These are phyloP conservation scores for Pangasius djambal DNA, from an alignment of 2,797 vertebrate species.

Conservation along the genomic window DNA sequence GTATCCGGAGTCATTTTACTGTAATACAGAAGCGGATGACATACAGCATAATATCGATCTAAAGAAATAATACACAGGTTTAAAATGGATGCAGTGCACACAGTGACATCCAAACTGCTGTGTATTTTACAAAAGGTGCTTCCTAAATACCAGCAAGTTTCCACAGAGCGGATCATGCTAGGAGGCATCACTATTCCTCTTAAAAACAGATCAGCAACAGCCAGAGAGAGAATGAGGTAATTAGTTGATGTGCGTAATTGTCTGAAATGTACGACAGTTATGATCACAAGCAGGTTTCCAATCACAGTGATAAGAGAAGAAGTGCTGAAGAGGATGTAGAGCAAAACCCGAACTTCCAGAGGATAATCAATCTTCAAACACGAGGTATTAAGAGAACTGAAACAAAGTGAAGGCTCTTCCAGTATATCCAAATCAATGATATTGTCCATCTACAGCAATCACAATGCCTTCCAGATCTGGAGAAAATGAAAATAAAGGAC, in stretches of 20 bases:
- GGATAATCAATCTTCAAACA: slow-evolving; percentile 57
- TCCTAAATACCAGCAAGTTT: slow-evolving; percentile 82
- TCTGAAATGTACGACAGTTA: slow-evolving; percentile 85
- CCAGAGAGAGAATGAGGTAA: slow-evolving; percentile 70
- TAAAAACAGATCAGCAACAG: slow-evolving; percentile 79
- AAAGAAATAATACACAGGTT: too few species aligned
- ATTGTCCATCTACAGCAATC: background rate
- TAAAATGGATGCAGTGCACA: slow-evolving; percentile 72
- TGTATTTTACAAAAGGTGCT: slow-evolving; percentile 82
- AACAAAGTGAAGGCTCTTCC: slow-evolving; percentile 47
- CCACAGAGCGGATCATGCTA: slow-evolving; percentile 80
- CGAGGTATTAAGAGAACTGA: slow-evolving; percentile 64
- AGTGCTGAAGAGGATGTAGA: slow-evolving; percentile 45
- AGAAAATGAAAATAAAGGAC: background rate
- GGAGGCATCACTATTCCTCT: slow-evolving; percentile 79
- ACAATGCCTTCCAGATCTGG: background rate
- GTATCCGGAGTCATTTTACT: slow-evolving; percentile 70
- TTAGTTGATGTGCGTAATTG: slow-evolving; percentile 86
- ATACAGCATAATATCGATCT: slow-evolving; percentile 65
- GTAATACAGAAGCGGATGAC: slow-evolving; percentile 78
- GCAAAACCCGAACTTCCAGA: slow-evolving; percentile 39
- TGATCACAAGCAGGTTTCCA: slow-evolving; percentile 82
- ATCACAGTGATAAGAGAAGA: slow-evolving; percentile 65
- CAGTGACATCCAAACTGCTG: slow-evolving; percentile 75
- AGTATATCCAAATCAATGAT: background rate